Evolutionary conservation across 2,797 vertebrate species (phyloP).

Genomic region (Aphelocoma californica): DNA sequence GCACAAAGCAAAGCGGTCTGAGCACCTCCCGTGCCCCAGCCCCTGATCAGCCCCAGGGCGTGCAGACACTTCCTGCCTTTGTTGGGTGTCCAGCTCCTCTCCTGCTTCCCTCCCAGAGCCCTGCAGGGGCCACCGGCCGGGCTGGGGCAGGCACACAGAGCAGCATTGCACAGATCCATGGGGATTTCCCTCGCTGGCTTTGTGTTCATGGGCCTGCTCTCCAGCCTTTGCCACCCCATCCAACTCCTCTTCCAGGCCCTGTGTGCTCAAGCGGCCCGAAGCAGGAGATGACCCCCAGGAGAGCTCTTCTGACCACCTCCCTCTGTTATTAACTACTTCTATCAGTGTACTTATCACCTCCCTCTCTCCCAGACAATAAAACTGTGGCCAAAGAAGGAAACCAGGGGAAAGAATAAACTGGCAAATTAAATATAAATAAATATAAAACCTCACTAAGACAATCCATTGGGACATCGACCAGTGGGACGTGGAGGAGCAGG

Average conservation of each 20-base stretch:
- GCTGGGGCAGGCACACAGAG: background rate
- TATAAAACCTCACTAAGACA: background rate
- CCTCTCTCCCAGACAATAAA: background rate
- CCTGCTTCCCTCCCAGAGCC: background rate
- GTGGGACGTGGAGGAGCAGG: background rate
- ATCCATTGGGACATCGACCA: background rate
- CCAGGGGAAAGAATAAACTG: background rate
- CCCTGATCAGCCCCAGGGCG: rapidly evolving
- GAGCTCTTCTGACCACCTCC: background rate
- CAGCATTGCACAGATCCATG: too few species aligned
- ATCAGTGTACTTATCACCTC: background rate
- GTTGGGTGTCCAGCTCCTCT: background rate
- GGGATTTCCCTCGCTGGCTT: background rate
- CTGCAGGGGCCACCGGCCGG: rapidly evolving
- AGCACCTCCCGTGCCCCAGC: background rate
- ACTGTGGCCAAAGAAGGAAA: background rate
- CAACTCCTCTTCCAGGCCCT: background rate
- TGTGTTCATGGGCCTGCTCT: background rate
- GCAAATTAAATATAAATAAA: background rate
- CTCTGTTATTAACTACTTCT: background rate
- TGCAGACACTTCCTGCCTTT: background rate
- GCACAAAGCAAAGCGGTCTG: background rate
- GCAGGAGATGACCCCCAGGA: background rate
- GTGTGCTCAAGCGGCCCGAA: background rate
- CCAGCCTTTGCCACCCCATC: background rate